Base-by-base conservation (phyloP, 2,797 vertebrate genomes). In the Onychomys torridus region DNA sequence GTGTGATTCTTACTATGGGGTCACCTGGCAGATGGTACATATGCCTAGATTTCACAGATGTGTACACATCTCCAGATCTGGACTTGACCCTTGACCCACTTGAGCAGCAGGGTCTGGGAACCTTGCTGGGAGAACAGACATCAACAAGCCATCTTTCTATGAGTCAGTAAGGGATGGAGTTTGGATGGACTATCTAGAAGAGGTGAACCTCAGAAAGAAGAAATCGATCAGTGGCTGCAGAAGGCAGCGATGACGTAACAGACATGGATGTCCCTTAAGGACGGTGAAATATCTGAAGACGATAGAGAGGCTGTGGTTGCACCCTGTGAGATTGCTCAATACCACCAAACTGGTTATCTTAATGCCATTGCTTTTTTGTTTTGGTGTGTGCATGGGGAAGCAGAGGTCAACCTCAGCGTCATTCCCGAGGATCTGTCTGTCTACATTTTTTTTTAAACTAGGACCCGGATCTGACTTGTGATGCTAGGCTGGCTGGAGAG, bases 41-140 rank as follows among this genome's bases (percentile, higher is more conserved):
- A 46, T 8, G 25, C 34, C 57, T 5, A 4, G 27, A 2, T 40
- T 12, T 21, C 11, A 59, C 0, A 75, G 49, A 71, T 0, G 27
- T 2, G 1, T 0, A 5, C 37, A 6, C 25, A 5, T 14, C 46
- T 2, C 0, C 1, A 0, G 0, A 6, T 46, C n/a, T 49, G 34
- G 37, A 6, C 27, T 21, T 6, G 29, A 52, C 49, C 49, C 27
- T 29, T n/a, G n/a, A n/a, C 34, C 27, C 49, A 23, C 10, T 4
- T 52, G 16, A 19, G 77, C 21, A 37, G 10, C 19, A 17, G 23
- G 37, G 6, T 8, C 3, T 65, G 8, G 16, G 29, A 23, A 17
- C 27, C 76, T 10, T 23, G n/a, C 29, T 6, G 6, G 27, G 75
- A 27, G 16, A 52, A 23, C 52, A 27, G 46, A 13, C 0, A 12